Conservation (phyloP, 2,113 vertebrate species). For the Cavia porcellus region DNA sequence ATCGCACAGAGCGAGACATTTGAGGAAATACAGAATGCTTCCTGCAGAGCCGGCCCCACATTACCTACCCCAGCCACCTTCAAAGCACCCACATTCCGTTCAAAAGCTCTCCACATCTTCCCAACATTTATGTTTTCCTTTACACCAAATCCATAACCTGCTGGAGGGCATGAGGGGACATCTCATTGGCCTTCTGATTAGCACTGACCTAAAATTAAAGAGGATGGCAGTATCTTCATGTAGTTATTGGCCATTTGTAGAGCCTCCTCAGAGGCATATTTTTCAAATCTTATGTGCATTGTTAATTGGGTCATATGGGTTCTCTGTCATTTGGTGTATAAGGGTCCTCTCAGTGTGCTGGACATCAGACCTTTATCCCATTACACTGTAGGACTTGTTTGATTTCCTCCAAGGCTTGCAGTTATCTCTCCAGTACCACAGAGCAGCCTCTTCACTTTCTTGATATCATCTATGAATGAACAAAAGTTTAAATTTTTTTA, state of each 20-base stretch:
- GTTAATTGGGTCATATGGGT: neutral
- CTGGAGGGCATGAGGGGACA: neutral
- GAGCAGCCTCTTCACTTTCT: neutral
- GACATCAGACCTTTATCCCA: neutral
- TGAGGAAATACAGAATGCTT: neutral
- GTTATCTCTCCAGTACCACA: too few species aligned
- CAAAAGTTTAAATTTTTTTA: neutral
- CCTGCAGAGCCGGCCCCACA: neutral
- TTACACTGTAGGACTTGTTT: neutral
- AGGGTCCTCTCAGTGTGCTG: too few species aligned
- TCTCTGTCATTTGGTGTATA: neutral
- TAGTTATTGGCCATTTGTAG: neutral
- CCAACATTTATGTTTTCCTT: neutral
- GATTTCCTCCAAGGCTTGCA: neutral
- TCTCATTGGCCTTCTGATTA: neutral
- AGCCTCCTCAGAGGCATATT: neutral
- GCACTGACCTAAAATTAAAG: neutral
- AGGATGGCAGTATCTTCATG: neutral
- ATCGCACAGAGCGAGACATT: neutral
- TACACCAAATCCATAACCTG: neutral
- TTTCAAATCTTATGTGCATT: neutral
- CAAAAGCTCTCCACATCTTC: neutral
- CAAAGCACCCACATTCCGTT: neutral
- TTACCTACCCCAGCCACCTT: neutral
- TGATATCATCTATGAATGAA: neutral